A percentile compares a stretch with the other conserved stretches of the same genome.
Conservation (phyloP, 2,113 vertebrate species). For the Sciurus niger region DNA sequence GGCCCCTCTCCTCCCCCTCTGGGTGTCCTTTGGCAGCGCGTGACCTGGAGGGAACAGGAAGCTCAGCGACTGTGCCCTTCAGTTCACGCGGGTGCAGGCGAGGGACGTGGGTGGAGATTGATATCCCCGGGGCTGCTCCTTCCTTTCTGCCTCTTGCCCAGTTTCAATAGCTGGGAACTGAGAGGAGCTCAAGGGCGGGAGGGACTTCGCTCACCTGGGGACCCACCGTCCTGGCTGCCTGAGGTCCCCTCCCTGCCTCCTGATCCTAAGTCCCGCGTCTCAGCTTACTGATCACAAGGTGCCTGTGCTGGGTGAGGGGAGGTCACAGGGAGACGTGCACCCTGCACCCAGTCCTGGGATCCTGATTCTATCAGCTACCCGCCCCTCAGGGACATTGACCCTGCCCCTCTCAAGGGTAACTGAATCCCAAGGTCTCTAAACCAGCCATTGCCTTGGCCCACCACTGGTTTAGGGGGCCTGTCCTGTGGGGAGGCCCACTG, state of each 20-base stretch:
- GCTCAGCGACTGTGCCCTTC: accelerated
- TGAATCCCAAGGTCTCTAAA: not conserved
- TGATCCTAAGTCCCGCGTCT: not conserved
- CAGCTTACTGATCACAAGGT: not conserved
- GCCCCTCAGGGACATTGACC: not conserved
- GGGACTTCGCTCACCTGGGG: not conserved
- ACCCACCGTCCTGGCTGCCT: not conserved
- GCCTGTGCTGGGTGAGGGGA: not conserved
- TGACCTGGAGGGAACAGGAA: not conserved
- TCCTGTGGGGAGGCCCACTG: no score
- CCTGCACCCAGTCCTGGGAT: no score
- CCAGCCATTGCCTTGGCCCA: not conserved
- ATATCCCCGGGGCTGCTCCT: not conserved
- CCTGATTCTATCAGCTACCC: not conserved
- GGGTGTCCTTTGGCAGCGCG: not conserved
- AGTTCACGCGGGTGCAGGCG: not conserved
- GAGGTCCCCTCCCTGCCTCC: not conserved
- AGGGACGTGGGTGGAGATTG: accelerated
- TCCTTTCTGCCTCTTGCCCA: not conserved
- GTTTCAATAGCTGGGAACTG: not conserved
- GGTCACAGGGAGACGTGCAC: not conserved
- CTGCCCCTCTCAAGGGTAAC: not conserved
- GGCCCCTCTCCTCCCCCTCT: accelerated
- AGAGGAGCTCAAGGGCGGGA: not conserved
- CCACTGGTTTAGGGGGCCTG: not conserved